Percentiles rank a stretch among this genome's conserved stretches.
phyloP scores from a whole-genome alignment of 1,140 invertebrate species.

The Drosophila tropicalis region DNA sequence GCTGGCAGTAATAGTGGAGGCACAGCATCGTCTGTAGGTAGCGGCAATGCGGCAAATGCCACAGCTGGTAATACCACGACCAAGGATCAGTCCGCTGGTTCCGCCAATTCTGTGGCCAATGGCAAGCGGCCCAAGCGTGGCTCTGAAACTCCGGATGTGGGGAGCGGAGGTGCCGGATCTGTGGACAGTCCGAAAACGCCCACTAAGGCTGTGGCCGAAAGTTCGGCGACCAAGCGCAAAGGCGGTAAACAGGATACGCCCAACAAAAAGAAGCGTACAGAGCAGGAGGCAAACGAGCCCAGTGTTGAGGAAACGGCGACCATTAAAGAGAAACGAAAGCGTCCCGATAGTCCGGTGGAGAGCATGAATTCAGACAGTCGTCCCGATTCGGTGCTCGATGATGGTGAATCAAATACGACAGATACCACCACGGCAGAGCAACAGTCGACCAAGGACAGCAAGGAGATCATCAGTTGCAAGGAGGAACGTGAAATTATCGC shows the following conservation, averaged over 20 bases:
- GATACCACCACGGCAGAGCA: slow-evolving; percentile 70
- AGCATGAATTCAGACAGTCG: slow-evolving; percentile 89
- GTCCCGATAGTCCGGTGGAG: slow-evolving; percentile 89
- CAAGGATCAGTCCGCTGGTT: slow-evolving; percentile 58
- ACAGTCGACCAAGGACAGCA: slow-evolving; percentile 85
- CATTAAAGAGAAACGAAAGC: slow-evolving; percentile 88
- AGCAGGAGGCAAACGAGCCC: slow-evolving; percentile 52
- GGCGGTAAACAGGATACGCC: slow-evolving; percentile 87
- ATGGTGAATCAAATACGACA: slow-evolving; percentile 86
- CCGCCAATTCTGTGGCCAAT: slow-evolving; percentile 85
- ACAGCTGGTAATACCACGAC: slow-evolving; percentile 48
- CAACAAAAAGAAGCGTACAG: slow-evolving; percentile 89
- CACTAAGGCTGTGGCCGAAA: slow-evolving; percentile 85
- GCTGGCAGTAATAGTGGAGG: slow-evolving; percentile 51
- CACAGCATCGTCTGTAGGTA: slow-evolving; percentile 38
- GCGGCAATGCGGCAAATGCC: slow-evolving; percentile 44
- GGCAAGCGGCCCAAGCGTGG: slow-evolving; percentile 87
- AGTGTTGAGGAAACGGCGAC: slow-evolving; percentile 36
- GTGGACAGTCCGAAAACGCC: slow-evolving; percentile 85
- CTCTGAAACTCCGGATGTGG: slow-evolving; percentile 88
- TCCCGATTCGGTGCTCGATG: slow-evolving; percentile 91
- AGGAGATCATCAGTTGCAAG: slow-evolving; percentile 81
- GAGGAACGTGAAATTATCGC: slow-evolving; percentile 62
- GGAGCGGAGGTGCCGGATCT: slow-evolving; percentile 38
- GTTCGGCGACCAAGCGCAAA: slow-evolving; percentile 85